These are phyloP conservation scores for Drosophila rhopaloa DNA, from an alignment of 1,140 invertebrate species.

Conservation along the genomic window DNA sequence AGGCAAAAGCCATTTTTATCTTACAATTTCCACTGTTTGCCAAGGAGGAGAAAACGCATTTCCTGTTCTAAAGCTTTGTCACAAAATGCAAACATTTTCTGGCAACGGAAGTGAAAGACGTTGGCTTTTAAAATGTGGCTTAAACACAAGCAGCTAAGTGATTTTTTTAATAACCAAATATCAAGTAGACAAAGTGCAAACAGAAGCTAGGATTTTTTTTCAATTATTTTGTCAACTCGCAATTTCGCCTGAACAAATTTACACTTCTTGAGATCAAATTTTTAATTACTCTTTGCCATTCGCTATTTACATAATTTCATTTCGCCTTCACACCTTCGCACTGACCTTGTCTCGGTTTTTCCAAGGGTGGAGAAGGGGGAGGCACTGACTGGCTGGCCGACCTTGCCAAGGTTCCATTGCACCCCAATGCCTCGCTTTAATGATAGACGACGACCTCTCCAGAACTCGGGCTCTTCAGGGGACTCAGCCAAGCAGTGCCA, in stretches of 20 bases:
- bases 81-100: constrained; percentile 10
- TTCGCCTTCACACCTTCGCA: constrained; percentile 34
- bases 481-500: constrained; percentile 14
- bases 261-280: constrained; percentile 29
- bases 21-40: constrained; percentile 33
- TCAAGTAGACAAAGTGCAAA: constrained; percentile 2
- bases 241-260: constrained; percentile 30
- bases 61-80: constrained; percentile 23
- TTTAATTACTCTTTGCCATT: constrained; percentile 54
- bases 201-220: constrained; percentile 27
- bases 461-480: constrained; percentile 17
- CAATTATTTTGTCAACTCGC: constrained; percentile 32
- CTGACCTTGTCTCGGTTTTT: constrained; percentile 48
- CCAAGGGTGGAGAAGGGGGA: not conserved
- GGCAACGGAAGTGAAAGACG: constrained; percentile 11
- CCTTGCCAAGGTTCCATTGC: constrained; percentile 13
- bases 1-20: constrained; percentile 25
- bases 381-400: constrained; percentile 12
- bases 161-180: constrained; percentile 7
- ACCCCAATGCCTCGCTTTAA: constrained; percentile 55
- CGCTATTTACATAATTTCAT: constrained; percentile 58
- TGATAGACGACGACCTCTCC: constrained; percentile 47
- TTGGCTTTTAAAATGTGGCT: constrained; percentile 8
- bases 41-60: constrained; percentile 46
- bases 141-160: not conserved